Evolutionary conservation across 1,140 invertebrate species (phyloP), one percentile per base, ranked within the genome.

Genomic region (Acromyrmex charruanus): DNA sequence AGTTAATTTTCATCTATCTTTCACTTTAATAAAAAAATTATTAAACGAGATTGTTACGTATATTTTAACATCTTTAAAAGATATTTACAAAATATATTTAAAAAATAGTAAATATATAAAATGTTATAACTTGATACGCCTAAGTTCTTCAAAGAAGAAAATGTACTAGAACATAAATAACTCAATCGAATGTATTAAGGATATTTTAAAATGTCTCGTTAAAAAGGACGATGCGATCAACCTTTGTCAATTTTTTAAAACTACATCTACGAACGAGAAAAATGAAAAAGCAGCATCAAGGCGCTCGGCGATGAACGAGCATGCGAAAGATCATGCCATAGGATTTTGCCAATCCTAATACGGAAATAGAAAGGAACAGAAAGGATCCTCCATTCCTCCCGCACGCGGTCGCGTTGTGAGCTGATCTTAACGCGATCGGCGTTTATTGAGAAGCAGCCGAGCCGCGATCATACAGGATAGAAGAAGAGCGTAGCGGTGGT

Each of bases 401-500:
- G 10, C 14, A 4, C 75, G 63, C 79, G 55, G 58, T 77, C 21
- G 79, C 79, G 87, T 91, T 91, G 90, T 91, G 90, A 90, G 87
- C 31, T 77, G 89, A 91, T 91, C 90, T 91, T 90, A 87, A 91
- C 77, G 77, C 85, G 89, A 91, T 91, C 81, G 87, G 85, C 68
- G 89, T 88, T 92, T 93, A 93, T 93, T 92, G 92, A 92, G 90
- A 87, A 92, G 88, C 88, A 74, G 79, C 55, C 80, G 65, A 59
- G 79, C 55, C 80, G 65, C 65, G 77, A 74, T 65, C 21, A 58
- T 53, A 44, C 2, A 12, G 79, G 88, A 77, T 90, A 53, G 86
- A 82, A 88, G 88, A 69, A 86, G 85, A 87, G 75, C 39, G 71
- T 61, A 66, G 65, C 39, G 28, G 28, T 14, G 53, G 14, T 79